These are phyloP conservation scores for Planiliza haematocheilus DNA, from an alignment of 2,113 vertebrate genomes.

Conservation along the genomic window DNA sequence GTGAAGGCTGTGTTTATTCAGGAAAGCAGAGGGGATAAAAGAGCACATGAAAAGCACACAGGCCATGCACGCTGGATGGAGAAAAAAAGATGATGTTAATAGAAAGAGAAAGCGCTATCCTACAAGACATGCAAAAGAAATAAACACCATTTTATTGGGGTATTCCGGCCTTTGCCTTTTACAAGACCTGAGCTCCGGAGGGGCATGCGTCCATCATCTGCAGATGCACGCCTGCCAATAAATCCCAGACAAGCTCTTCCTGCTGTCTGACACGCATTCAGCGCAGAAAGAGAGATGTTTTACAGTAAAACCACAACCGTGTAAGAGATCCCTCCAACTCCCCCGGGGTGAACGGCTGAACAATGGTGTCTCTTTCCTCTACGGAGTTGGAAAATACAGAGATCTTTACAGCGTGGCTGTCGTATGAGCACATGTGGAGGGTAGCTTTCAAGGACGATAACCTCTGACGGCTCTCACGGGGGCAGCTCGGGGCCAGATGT, in stretches of 20 bases:
- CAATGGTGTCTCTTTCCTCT: constrained; percentile 66
- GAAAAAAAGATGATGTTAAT: not conserved
- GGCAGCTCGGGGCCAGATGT: constrained; percentile 64
- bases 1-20: not conserved
- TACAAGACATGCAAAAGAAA: constrained; percentile 60
- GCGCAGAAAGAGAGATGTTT: constrained; percentile 71
- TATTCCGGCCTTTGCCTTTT: constrained; percentile 61
- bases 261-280: constrained; percentile 65
- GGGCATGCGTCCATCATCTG: constrained; percentile 69
- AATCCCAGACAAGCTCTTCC: constrained; percentile 70
- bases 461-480: constrained; percentile 49
- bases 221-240: constrained; percentile 65
- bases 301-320: constrained; percentile 73
- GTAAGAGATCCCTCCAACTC: constrained; percentile 69
- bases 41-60: constrained; percentile 19
- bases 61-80: not conserved
- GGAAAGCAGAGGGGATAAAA: not conserved
- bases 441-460: constrained; percentile 60
- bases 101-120: constrained; percentile 11
- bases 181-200: constrained; percentile 58
- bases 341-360: constrained; percentile 53
- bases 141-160: constrained; percentile 65
- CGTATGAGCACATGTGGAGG: constrained; percentile 51
- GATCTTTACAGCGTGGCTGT: constrained; percentile 36
- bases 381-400: constrained; percentile 43